phyloP scores from a whole-genome alignment of 1,140 invertebrate genomes.

The Papilio aristodemus region DNA sequence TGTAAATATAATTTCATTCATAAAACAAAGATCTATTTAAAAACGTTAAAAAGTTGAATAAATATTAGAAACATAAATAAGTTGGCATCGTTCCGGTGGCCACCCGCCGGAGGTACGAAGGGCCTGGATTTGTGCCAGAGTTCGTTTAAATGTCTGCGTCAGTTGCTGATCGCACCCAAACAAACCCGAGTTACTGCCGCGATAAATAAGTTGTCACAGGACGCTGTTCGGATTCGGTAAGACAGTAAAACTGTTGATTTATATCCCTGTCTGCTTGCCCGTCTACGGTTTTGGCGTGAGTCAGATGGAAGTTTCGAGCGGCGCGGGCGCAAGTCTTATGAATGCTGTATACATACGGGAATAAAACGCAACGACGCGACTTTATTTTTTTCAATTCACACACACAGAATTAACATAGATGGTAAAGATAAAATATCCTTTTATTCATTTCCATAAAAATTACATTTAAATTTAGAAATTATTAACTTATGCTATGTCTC shows the following conservation, averaged over 20 bases:
- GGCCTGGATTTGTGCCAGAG: slow-evolving; percentile 47
- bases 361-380: too few relatives aligned
- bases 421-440: too few relatives aligned
- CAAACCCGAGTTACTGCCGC: slow-evolving; percentile 51
- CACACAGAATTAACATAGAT: too few relatives aligned
- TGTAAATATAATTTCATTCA: not conserved
- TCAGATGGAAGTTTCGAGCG: slow-evolving; percentile 27
- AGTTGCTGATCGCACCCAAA: slow-evolving; percentile 46
- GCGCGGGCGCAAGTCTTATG: slow-evolving; percentile 11
- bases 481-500: too few relatives aligned
- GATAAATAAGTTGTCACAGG: slow-evolving; percentile 48
- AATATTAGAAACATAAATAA: slow-evolving; percentile 32
- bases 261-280: slow-evolving; percentile 45
- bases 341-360: too few relatives aligned
- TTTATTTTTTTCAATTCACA: too few relatives aligned
- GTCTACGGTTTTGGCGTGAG: slow-evolving; percentile 40
- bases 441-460: too few relatives aligned
- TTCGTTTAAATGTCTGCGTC: slow-evolving; percentile 40
- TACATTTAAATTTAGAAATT: too few relatives aligned
- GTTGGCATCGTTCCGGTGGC: too few relatives aligned
- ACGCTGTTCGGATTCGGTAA: slow-evolving; percentile 40
- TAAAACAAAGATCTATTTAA: not conserved
- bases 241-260: slow-evolving; percentile 47
- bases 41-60: slow-evolving; percentile 20
- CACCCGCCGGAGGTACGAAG: slow-evolving; percentile 23